phyloP scores from a whole-genome alignment of 2,888 invertebrate species.

The Germaria angustata region DNA sequence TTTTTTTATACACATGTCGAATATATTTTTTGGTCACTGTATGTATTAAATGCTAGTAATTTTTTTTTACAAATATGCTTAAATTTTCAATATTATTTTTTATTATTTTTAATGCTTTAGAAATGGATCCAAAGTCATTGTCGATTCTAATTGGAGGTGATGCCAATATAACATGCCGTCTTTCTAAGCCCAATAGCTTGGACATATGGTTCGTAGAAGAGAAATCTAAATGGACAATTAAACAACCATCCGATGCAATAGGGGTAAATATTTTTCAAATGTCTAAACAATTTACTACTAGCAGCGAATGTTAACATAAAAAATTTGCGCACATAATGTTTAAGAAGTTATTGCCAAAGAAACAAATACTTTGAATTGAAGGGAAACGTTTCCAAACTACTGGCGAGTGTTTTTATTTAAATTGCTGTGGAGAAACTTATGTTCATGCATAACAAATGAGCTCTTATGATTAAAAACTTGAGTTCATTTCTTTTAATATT shows the following conservation, averaged over 20 bases:
- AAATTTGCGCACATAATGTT: not conserved
- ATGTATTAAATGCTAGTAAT: too few relatives aligned
- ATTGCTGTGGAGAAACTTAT: not conserved
- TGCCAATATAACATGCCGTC: slow-evolving; percentile 65
- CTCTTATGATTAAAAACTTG: not conserved
- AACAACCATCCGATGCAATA: slow-evolving; percentile 57
- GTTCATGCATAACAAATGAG: not conserved
- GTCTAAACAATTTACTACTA: not conserved
- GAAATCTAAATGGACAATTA: slow-evolving; percentile 46
- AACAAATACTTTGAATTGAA: not conserved
- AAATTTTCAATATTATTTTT: too few relatives aligned
- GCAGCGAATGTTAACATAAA: not conserved
- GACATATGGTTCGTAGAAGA: slow-evolving; percentile 65
- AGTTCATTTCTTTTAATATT: too few relatives aligned
- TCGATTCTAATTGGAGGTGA: slow-evolving; percentile 60
- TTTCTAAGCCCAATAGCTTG: slow-evolving; percentile 56
- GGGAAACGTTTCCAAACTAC: not conserved
- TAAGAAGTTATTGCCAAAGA: not conserved
- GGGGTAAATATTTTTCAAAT: slow-evolving; percentile 43
- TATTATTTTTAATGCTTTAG: slow-evolving; percentile 27
- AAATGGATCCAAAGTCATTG: slow-evolving; percentile 41
- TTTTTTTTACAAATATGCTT: too few relatives aligned
- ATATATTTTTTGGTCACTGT: too few relatives aligned
- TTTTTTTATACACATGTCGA: too few relatives aligned
- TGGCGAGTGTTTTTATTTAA: not conserved